Conservation (phyloP, 2,113 vertebrate species). For the Circaetus gallicus region DNA sequence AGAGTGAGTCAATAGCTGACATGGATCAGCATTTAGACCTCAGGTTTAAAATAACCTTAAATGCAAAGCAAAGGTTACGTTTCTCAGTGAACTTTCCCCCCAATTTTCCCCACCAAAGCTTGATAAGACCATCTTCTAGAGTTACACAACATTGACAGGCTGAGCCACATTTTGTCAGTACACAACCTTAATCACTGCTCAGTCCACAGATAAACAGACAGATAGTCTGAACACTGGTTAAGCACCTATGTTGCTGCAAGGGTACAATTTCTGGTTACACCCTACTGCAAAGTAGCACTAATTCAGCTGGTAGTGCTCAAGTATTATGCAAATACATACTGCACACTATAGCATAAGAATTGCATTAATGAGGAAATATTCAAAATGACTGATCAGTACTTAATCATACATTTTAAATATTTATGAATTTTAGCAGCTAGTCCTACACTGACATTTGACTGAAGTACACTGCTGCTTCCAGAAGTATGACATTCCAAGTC, state of each 20-base stretch:
- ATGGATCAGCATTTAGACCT: background rate
- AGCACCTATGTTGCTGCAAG: background rate
- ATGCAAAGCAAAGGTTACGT: background rate
- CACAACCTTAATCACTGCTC: background rate
- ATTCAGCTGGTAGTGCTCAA: background rate
- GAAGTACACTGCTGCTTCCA: background rate
- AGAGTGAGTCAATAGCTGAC: background rate
- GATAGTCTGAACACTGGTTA: background rate
- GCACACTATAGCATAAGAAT: background rate
- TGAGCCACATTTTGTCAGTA: background rate
- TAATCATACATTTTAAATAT: background rate
- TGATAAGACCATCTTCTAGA: background rate
- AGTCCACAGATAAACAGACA: background rate
- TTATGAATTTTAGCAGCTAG: background rate
- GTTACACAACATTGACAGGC: background rate
- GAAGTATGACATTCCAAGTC: background rate
- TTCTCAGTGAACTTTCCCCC: background rate
- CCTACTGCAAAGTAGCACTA: background rate
- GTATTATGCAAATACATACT: background rate
- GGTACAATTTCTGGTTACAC: background rate
- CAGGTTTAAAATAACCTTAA: background rate
- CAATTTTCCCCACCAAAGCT: background rate
- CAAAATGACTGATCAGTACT: background rate
- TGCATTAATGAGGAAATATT: background rate
- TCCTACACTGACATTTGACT: background rate